phyloP scores from a whole-genome alignment of 2,888 invertebrate genomes.

The Rambutsinella grinnellia region DNA sequence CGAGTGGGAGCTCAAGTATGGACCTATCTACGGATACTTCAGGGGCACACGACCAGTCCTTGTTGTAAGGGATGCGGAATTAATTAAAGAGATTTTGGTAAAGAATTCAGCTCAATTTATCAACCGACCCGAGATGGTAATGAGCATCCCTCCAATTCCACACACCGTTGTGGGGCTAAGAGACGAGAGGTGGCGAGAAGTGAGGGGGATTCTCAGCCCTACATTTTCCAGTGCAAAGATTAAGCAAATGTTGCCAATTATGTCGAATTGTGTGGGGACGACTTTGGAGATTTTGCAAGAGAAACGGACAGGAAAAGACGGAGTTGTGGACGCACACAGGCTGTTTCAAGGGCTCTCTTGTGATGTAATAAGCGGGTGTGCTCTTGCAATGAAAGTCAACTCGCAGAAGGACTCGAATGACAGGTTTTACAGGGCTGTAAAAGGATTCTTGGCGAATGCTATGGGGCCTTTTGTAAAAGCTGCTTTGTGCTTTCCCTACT shows the following conservation, averaged over 20 bases:
- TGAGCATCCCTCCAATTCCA: slow-evolving; percentile 59
- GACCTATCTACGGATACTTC: slow-evolving; percentile 65
- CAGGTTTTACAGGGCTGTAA: slow-evolving; percentile 67
- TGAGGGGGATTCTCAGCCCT: slow-evolving; percentile 71
- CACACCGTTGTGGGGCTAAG: slow-evolving; percentile 66
- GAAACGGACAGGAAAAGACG: slow-evolving; percentile 50
- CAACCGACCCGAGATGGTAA: slow-evolving; percentile 66
- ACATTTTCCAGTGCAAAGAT: slow-evolving; percentile 71
- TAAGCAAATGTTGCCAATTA: slow-evolving; percentile 70
- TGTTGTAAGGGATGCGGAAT: slow-evolving; percentile 65
- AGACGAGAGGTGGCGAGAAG: slow-evolving; percentile 72
- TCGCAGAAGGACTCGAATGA: slow-evolving; percentile 69
- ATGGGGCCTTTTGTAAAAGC: slow-evolving; percentile 66
- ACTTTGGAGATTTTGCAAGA: slow-evolving; percentile 69
- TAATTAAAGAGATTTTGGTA: slow-evolving; percentile 67
- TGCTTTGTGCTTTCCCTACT: slow-evolving; percentile 67
- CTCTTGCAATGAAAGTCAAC: slow-evolving; percentile 70
- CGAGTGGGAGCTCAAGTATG: slow-evolving; percentile 64
- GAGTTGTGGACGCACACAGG: slow-evolving; percentile 69
- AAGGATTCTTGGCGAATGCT: slow-evolving; percentile 67
- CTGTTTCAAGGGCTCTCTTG: slow-evolving; percentile 71
- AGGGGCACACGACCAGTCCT: slow-evolving; percentile 62
- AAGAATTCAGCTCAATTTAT: slow-evolving; percentile 67
- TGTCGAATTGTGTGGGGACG: slow-evolving; percentile 69
- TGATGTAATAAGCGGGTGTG: slow-evolving; percentile 72